Evolutionary conservation across 2,888 invertebrate genomes (phyloP).

Genomic region (Balanococcus diminutus): DNA sequence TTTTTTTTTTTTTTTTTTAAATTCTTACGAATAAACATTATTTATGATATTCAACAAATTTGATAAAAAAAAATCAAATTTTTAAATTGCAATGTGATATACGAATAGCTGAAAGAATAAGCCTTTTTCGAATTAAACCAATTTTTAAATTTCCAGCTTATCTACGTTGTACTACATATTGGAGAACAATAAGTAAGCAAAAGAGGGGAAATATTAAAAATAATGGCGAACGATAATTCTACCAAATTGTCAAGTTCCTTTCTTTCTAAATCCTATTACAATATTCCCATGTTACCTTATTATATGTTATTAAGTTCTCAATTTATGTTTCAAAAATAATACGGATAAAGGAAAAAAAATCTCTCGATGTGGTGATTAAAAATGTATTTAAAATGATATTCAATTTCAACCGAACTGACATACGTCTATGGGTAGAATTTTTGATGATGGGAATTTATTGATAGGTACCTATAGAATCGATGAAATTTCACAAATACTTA

Average conservation of each 20-base stretch:
- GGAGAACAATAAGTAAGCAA: not conserved
- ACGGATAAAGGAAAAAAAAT: not conserved
- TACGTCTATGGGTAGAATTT: too few relatives aligned
- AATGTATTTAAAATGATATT: not conserved
- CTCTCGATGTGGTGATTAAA: not conserved
- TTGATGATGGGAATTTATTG: too few relatives aligned
- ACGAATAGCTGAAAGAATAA: not conserved
- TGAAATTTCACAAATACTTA: too few relatives aligned
- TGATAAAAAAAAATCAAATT: not conserved
- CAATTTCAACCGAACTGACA: too few relatives aligned
- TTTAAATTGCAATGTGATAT: not conserved
- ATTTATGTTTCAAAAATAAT: constrained; percentile 3
- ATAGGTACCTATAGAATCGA: too few relatives aligned
- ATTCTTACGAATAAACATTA: too few relatives aligned
- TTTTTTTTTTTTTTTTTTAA: too few relatives aligned
- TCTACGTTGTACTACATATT: not conserved
- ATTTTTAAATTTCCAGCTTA: constrained; percentile 1
- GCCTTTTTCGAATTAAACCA: not conserved
- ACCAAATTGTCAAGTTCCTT: constrained; percentile 6
- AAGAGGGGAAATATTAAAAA: not conserved
- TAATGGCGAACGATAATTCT: not conserved
- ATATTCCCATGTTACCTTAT: constrained; percentile 29
- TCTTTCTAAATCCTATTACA: constrained; percentile 21
- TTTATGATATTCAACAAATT: too few relatives aligned
- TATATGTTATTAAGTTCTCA: constrained; percentile 17